Base-by-base conservation (phyloP, 2,888 invertebrate species). In the Metopia argyrocephala region DNA sequence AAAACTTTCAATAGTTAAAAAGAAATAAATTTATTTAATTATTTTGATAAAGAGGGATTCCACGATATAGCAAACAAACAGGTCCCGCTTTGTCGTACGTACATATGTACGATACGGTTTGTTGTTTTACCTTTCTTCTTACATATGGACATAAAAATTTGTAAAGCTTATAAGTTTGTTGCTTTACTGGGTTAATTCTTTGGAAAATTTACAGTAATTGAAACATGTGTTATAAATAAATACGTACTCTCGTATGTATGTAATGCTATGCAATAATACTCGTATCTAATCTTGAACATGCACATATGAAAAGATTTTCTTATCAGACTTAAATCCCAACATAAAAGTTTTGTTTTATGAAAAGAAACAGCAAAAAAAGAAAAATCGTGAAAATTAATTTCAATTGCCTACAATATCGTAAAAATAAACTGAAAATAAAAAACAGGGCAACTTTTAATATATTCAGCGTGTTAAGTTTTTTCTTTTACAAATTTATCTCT, bases 401-500 rank as follows among this genome's bases (percentile, higher is more conserved):
- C n/a, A n/a, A n/a, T n/a, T n/a, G n/a, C n/a, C n/a, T 38, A 15
- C 38, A 9, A 31, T 31, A 9, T 9, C 31, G 31, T 31, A 25
- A 6, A 46, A 23, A 57, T 27, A 48, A 23, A 18, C 7, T 20
- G 38, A 12, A 25, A 7, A 56, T n/a, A 9, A 45, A 57, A 74
- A 50, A 65, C 18, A 46, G 54, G 46, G 6, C 28, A 62, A 76
- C 62, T 52, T 18, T 66, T 28, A 54, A 38, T 76, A 65, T 70
- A 28, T 45, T 56, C 27, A n/a, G 50, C 81, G 66, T 70, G 74
- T 74, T 61, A 74, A 15, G 25, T 61, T 50, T 78, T 81, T 18
- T 31, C 9, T 73, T 23, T 65, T 59, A 62, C 54, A 27, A 80
- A 83, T 76, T 83, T 84, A 84, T 85, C 84, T 74, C 69, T 85